Evolutionary conservation across 2,113 vertebrate genomes (phyloP).

Genomic region (Siphamia tubifer): DNA sequence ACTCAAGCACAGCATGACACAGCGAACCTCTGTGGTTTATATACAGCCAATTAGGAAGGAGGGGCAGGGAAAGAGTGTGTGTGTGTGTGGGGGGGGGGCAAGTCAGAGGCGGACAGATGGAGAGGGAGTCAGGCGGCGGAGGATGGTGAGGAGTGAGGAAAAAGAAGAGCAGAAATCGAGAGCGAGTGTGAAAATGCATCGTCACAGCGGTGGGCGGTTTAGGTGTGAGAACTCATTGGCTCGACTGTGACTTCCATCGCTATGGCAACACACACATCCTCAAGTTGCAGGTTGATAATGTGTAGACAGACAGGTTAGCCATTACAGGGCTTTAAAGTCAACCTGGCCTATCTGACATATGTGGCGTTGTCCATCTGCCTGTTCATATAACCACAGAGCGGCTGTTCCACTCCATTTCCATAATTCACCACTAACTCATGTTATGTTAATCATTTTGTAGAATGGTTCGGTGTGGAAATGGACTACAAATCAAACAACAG

Average conservation of each 20-base stretch:
- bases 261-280: conserved; percentile 32
- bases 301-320: neutral
- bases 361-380: neutral
- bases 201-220: conserved; percentile 55
- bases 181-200: conserved; percentile 9
- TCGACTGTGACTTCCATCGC: neutral
- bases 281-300: neutral
- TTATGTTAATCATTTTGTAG: neutral
- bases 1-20: conserved; percentile 38
- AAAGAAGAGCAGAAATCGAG: neutral
- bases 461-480: neutral
- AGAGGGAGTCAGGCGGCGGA: neutral
- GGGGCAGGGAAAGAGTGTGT: conserved; percentile 5
- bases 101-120: conserved; percentile 59
- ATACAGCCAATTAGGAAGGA: conserved; percentile 46
- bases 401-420: neutral
- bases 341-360: neutral
- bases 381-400: neutral
- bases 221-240: conserved; percentile 23
- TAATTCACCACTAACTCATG: neutral
- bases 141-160: neutral
- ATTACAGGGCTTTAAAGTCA: neutral
- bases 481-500: neutral
- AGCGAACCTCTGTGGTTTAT: neutral
- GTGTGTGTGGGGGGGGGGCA: neutral